Evolutionary conservation across 2,888 invertebrate genomes (phyloP).

Genomic region (Timandra comae): DNA sequence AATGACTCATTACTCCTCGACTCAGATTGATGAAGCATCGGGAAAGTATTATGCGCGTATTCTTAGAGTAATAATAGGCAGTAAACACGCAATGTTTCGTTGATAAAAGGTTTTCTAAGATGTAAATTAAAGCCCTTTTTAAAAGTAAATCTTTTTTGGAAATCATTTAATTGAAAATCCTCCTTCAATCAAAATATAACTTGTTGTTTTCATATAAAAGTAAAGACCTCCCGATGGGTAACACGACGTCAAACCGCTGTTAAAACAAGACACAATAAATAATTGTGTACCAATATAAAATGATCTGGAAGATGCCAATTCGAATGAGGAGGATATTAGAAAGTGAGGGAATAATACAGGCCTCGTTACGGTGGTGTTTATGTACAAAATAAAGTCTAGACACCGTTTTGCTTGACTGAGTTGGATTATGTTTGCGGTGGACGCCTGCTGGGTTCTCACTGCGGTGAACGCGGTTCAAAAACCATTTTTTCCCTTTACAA

Average conservation of each 20-base stretch:
- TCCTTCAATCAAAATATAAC: too few relatives aligned
- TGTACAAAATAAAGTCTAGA: conserved; percentile 58
- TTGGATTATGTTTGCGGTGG: conserved; percentile 49
- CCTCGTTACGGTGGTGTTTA: conserved; percentile 46
- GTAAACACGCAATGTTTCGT: conserved; percentile 1
- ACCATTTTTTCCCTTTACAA: conserved; percentile 36
- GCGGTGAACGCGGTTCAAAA: conserved; percentile 45
- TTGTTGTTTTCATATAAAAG: too few relatives aligned
- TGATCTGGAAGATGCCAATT: conserved; percentile 30
- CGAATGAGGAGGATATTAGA: conserved; percentile 33
- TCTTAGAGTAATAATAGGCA: too few relatives aligned
- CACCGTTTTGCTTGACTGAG: conserved; percentile 61
- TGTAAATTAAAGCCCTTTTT: too few relatives aligned
- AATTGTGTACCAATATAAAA: conserved; percentile 37
- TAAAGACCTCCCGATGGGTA: too few relatives aligned
- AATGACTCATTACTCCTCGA: conserved; percentile 13
- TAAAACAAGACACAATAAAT: too few relatives aligned
- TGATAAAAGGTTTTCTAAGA: conserved; percentile 36
- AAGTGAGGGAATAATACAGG: conserved; percentile 41
- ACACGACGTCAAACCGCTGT: too few relatives aligned
- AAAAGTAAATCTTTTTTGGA: too few relatives aligned
- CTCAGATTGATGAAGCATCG: conserved; percentile 24
- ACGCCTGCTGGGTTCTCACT: conserved; percentile 66
- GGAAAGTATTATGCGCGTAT: conserved; percentile 31
- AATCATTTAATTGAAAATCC: too few relatives aligned